Conservation (phyloP, 2,113 vertebrate genomes). For the Zingel zingel region DNA sequence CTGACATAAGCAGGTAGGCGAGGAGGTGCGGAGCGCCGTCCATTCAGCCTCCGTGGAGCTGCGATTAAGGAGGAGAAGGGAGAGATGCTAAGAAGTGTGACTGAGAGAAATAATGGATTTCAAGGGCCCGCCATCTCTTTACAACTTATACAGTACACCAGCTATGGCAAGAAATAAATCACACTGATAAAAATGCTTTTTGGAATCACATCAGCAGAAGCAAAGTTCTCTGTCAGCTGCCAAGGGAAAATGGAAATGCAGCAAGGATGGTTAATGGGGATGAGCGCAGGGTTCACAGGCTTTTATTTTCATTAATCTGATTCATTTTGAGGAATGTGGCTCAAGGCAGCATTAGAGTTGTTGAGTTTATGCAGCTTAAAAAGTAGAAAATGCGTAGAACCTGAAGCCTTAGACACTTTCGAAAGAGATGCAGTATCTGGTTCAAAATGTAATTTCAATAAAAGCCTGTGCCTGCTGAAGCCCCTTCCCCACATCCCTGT, state of each 20-base stretch:
- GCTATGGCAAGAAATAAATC: slow-evolving; percentile 45
- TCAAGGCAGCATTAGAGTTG: slow-evolving; percentile 12
- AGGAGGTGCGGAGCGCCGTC: slow-evolving; percentile 28
- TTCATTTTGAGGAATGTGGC: slow-evolving; percentile 14
- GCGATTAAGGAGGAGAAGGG: slow-evolving; percentile 32
- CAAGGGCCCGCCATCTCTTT: slow-evolving; percentile 19
- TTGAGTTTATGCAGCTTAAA: slow-evolving; percentile 20
- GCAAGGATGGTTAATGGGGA: slow-evolving; percentile 36
- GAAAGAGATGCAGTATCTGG: slow-evolving; percentile 1
- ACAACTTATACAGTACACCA: slow-evolving; percentile 19
- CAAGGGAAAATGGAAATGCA: slow-evolving; percentile 26
- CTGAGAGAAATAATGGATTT: slow-evolving; percentile 66
- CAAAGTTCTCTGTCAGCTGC: slow-evolving; percentile 51
- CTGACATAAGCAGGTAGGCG: slow-evolving; percentile 61
- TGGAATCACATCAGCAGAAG: slow-evolving; percentile 47
- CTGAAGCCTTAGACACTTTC: background rate
- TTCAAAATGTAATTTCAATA: slow-evolving; percentile 16
- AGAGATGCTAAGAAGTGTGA: slow-evolving; percentile 43
- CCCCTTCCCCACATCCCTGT: slow-evolving; percentile 2
- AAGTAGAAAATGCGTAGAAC: slow-evolving; percentile 29
- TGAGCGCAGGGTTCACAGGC: slow-evolving; percentile 34
- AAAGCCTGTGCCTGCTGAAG: slow-evolving; percentile 39
- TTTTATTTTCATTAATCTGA: slow-evolving; percentile 46
- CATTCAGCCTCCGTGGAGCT: slow-evolving; percentile 39
- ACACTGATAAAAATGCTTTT: slow-evolving; percentile 27